Conservation (phyloP, 2,888 invertebrate species). For the Drosophila robusta region DNA sequence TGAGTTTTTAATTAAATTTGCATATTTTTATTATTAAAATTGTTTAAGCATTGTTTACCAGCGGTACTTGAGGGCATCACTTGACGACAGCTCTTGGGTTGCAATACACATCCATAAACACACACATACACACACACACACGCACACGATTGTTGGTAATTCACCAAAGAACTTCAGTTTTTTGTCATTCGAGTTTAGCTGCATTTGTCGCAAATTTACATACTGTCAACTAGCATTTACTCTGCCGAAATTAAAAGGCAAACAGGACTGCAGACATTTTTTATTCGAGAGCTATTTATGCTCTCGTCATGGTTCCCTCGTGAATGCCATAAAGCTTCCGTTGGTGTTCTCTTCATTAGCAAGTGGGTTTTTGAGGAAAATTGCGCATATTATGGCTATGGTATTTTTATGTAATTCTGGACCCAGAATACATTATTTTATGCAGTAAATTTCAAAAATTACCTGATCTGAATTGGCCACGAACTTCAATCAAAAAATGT, state of each 20-base stretch:
- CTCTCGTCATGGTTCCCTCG: constrained; percentile 13
- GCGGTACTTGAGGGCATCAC: constrained; percentile 24
- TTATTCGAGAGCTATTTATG: constrained; percentile 34
- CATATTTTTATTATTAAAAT: constrained; percentile 80
- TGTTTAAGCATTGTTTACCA: constrained; percentile 67
- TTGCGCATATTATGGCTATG: constrained; percentile 40
- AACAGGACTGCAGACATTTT: constrained; percentile 42
- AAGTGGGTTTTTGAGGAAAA: constrained; percentile 17
- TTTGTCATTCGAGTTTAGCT: constrained; percentile 14
- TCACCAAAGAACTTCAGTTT: constrained; percentile 33
- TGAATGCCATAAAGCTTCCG: constrained; percentile 19
- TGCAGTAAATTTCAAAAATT: constrained; percentile 1
- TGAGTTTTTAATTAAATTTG: constrained; percentile 74
- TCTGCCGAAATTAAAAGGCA: constrained; percentile 2
- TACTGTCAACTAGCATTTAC: constrained; percentile 26
- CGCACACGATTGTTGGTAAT: constrained; percentile 29
- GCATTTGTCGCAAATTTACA: constrained; percentile 59
- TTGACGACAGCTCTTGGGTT: constrained; percentile 25
- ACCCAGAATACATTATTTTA: constrained; percentile 4
- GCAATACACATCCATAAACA: constrained; percentile 20
- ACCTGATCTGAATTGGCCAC: constrained; percentile 56
- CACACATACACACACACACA: constrained; percentile 9
- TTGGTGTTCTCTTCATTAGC: constrained; percentile 19
- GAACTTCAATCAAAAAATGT: constrained; percentile 47
- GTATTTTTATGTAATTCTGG: constrained; percentile 36